Evolutionary conservation across 1,140 invertebrate species (phyloP).

Genomic region (Drosophila lacteicornis): DNA sequence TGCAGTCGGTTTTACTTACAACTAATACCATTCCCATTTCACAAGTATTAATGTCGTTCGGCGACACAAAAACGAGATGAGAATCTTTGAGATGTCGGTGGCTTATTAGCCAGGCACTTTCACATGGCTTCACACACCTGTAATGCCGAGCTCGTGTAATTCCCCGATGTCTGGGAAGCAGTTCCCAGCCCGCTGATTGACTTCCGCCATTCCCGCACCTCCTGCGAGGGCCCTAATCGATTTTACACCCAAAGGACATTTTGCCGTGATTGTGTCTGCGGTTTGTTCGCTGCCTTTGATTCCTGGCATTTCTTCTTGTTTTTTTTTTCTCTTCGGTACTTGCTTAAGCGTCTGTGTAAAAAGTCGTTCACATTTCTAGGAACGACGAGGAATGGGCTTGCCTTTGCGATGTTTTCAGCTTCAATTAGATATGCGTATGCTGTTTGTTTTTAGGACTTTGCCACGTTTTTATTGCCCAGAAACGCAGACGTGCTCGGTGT

Average conservation of each 20-base stretch:
- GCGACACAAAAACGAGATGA: slow-evolving; percentile 32
- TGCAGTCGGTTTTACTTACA: background rate
- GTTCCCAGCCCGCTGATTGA: slow-evolving; percentile 70
- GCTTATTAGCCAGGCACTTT: slow-evolving; percentile 52
- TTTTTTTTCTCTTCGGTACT: slow-evolving; percentile 22
- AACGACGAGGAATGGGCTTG: background rate
- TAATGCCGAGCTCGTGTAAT: slow-evolving; percentile 54
- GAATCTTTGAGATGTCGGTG: slow-evolving; percentile 42
- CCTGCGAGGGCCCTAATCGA: slow-evolving; percentile 72
- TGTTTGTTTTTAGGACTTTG: slow-evolving; percentile 63
- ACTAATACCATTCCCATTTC: slow-evolving; percentile 1
- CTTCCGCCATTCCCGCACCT: slow-evolving; percentile 60
- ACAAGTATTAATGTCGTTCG: slow-evolving; percentile 36
- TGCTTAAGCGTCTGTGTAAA: slow-evolving; percentile 62
- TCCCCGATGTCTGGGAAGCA: slow-evolving; percentile 52
- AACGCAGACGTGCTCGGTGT: slow-evolving; percentile 65
- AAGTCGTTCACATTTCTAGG: slow-evolving; percentile 23
- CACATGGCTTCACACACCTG: slow-evolving; percentile 45
- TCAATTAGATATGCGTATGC: slow-evolving; percentile 77
- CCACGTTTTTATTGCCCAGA: slow-evolving; percentile 71
- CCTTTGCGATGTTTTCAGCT: slow-evolving; percentile 43
- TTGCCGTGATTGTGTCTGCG: slow-evolving; percentile 77
- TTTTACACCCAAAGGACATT: slow-evolving; percentile 84
- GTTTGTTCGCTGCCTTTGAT: slow-evolving; percentile 72
- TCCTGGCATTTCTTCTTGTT: slow-evolving; percentile 35